Evolutionary conservation across 1,140 invertebrate genomes (phyloP), one percentile per base, ranked within the genome.

Genomic region (Solenopsis fugax): DNA sequence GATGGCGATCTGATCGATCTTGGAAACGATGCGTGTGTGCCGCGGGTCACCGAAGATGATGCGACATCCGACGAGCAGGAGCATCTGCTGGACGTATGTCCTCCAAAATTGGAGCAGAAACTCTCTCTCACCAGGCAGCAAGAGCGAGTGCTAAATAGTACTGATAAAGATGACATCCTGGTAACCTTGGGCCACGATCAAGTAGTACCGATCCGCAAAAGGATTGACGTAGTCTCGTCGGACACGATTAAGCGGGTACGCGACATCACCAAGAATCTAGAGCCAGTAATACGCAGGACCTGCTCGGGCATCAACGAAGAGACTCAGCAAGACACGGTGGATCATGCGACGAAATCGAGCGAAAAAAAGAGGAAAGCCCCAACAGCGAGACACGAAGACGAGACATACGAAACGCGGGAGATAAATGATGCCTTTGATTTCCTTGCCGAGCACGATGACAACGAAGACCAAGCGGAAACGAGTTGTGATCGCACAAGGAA

Each of bases 101-200:
- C 93, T 0, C 94, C 95, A 0, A 94, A 95, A 45, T 78, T 95
- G 13, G 94, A 95, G 41, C 92, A 95, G 50, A 95, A 95, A 48
- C 84, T 95, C 2, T 95, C 94, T 0, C 71, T 94, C 4, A 95
- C 92, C 0, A 82, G 54, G 2, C 87, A 91, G 21, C 91, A 93
- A 34, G 89, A 93, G 21, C 84, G 86, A 50, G 72, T 90, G 18
- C 72, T 82, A 5, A 56, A 86, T 56, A 73, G 92, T 29, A 56
- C 52, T 50, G 88, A 92, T 13, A 91, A 92, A 10, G 89, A 88
- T 4, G 90, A 94, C 13, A 91, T 95, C 1, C 76, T 95, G 18
- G 94, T 95, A 45, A 95, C 94, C 4, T 75, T 95, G 21, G 94
- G 94, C 4, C 94, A 95, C 56, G 95, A 95, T 67, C 93, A 95